A percentile compares a stretch with the other conserved stretches of the same genome.
Conservation (phyloP, 2,113 vertebrate genomes). For the Sylvilagus bachmani region DNA sequence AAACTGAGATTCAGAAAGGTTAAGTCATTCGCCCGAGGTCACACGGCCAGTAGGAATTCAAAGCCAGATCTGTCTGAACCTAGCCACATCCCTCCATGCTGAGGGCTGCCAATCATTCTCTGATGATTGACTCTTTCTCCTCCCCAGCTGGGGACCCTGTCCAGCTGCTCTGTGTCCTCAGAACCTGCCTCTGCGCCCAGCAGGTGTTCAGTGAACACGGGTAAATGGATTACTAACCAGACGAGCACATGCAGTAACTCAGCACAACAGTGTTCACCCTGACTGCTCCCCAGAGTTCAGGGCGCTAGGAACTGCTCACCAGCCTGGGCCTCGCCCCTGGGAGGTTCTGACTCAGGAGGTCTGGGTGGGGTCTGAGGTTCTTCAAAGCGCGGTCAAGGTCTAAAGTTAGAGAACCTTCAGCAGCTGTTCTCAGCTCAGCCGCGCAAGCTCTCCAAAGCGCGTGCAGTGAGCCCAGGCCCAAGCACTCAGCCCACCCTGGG, state of each 20-base stretch:
- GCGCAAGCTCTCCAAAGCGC: neutral
- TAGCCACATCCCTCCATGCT: neutral
- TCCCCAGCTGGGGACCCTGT: neutral
- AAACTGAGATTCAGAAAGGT: constrained; percentile 43
- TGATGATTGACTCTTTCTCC: neutral
- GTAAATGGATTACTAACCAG: neutral
- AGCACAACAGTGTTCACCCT: neutral
- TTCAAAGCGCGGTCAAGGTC: constrained; percentile 7
- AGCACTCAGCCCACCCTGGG: neutral
- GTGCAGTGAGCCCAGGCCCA: neutral
- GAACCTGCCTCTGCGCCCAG: neutral
- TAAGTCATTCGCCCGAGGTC: neutral
- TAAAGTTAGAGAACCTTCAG: neutral
- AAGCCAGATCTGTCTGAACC: neutral
- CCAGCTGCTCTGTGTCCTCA: neutral
- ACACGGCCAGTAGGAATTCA: neutral
- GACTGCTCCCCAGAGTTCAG: neutral
- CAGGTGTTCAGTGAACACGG: neutral
- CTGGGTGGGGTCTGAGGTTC: constrained; percentile 14
- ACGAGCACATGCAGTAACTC: neutral
- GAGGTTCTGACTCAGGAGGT: constrained; percentile 47
- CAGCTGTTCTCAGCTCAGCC: constrained; percentile 2
- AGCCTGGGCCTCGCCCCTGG: neutral
- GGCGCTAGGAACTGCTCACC: neutral
- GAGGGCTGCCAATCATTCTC: neutral